Evolutionary conservation across 2,113 vertebrate species (phyloP).

Genomic region (Oncorhynchus gorbuscha): DNA sequence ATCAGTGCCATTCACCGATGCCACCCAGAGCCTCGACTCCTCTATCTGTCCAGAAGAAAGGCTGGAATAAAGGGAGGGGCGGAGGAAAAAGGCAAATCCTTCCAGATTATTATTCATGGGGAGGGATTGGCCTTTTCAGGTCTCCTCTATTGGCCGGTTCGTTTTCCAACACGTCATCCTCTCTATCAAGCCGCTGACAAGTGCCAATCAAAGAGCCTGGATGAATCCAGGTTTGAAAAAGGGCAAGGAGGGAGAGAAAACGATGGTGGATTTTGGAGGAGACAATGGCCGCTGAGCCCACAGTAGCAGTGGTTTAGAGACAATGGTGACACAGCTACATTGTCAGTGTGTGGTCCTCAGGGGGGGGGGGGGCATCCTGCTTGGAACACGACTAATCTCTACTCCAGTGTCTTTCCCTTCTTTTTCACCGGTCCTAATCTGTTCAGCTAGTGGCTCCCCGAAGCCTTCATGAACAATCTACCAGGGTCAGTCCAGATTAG

Average conservation of each 20-base stretch:
- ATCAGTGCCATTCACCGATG: slow-evolving; percentile 80
- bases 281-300: slow-evolving; percentile 68
- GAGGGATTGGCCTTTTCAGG: slow-evolving; percentile 78
- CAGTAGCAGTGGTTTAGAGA: slow-evolving; percentile 64
- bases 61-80: slow-evolving; percentile 73
- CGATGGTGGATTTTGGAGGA: slow-evolving; percentile 59
- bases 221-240: slow-evolving; percentile 66
- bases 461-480: slow-evolving; percentile 84
- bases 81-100: slow-evolving; percentile 70
- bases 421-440: slow-evolving; percentile 85
- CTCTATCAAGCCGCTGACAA: slow-evolving; percentile 90
- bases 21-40: slow-evolving; percentile 86
- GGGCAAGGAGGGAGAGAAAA: slow-evolving; percentile 48
- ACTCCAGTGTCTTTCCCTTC: slow-evolving; percentile 76
- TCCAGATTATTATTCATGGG: slow-evolving; percentile 81
- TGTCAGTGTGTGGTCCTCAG: slow-evolving; percentile 95
- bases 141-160: slow-evolving; percentile 69
- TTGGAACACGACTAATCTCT: slow-evolving; percentile 90
- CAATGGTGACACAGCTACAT: slow-evolving; percentile 82
- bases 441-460: slow-evolving; percentile 75
- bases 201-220: slow-evolving; percentile 90
- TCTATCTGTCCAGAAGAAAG: slow-evolving; percentile 54
- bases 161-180: slow-evolving; percentile 81
- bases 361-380: slow-evolving; percentile 65
- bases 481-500: slow-evolving; percentile 88